These are phyloP conservation scores for Misgurnus anguillicaudatus DNA, from an alignment of 2,113 vertebrate genomes.

Conservation along the genomic window DNA sequence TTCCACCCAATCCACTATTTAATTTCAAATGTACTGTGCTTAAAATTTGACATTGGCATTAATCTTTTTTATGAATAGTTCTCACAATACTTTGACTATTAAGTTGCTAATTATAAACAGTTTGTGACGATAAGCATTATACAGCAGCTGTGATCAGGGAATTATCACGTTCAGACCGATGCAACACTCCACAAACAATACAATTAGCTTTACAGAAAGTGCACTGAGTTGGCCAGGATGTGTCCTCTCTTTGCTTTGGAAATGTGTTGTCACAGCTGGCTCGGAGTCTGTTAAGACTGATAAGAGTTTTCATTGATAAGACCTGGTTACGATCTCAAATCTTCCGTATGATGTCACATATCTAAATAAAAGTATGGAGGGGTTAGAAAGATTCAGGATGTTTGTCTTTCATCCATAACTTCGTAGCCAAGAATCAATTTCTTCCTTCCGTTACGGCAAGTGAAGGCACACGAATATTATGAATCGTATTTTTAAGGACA, in stretches of 20 bases:
- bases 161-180: constrained; percentile 46
- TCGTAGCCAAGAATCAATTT: constrained; percentile 56
- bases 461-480: not conserved
- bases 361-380: constrained; percentile 57
- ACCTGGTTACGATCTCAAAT: constrained; percentile 55
- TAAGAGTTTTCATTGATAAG: constrained; percentile 58
- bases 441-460: constrained; percentile 50
- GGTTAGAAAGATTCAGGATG: constrained; percentile 61
- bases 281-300: constrained; percentile 52
- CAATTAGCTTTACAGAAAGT: constrained; percentile 57
- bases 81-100: not conserved
- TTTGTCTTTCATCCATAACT: constrained; percentile 58
- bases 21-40: too few relatives aligned
- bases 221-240: constrained; percentile 63
- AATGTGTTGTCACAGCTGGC: constrained; percentile 61
- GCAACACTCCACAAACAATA: constrained; percentile 53
- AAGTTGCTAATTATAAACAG: not conserved
- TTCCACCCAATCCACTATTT: not conserved
- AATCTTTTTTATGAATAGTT: not conserved
- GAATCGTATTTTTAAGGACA: not conserved
- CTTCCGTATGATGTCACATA: constrained; percentile 67
- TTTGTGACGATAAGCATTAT: not conserved
- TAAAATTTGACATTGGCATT: not conserved
- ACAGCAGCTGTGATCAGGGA: constrained; percentile 61
- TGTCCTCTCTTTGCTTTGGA: constrained; percentile 54